These are phyloP conservation scores for Tylochromis polylepis DNA, from an alignment of 2,113 vertebrate species.

Conservation along the genomic window DNA sequence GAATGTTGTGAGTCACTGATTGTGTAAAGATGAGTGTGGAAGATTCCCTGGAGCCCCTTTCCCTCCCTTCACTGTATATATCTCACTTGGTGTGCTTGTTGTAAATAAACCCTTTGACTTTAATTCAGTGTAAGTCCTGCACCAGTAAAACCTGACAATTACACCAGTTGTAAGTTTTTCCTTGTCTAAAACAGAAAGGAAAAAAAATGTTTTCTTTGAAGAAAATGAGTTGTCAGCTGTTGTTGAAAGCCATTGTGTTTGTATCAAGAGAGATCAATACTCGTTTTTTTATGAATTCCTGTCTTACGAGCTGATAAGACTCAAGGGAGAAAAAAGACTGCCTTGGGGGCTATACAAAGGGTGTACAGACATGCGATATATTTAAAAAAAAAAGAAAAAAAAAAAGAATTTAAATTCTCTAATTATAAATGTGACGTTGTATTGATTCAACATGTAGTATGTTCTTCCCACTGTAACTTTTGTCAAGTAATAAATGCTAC, in stretches of 20 bases:
- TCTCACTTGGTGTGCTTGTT: too few relatives aligned
- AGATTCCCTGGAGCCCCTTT: too few relatives aligned
- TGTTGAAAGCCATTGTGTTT: conserved; percentile 15
- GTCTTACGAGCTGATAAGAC: conserved; percentile 21
- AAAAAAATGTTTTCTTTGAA: neutral
- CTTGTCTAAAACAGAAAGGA: neutral
- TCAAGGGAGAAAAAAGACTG: neutral
- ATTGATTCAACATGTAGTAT: conserved; percentile 61
- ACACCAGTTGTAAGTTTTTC: neutral
- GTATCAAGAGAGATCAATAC: neutral
- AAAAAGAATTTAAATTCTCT: conserved; percentile 66
- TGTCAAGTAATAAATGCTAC: too few relatives aligned
- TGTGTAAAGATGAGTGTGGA: too few relatives aligned
- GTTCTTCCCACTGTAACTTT: too few relatives aligned
- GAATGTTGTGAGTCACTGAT: too few relatives aligned
- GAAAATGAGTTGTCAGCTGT: neutral
- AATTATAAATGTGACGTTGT: conserved; percentile 66
- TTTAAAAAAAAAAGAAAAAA: too few relatives aligned
- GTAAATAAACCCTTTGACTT: too few relatives aligned
- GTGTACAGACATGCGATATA: conserved; percentile 67
- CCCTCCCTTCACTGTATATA: too few relatives aligned
- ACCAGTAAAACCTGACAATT: too few relatives aligned
- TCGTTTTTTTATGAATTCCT: conserved; percentile 22
- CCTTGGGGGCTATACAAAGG: conserved; percentile 14
- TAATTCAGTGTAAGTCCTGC: too few relatives aligned